These are phyloP conservation scores for Ryuthela nishihirai DNA, from an alignment of 2,888 invertebrate species.

Conservation along the genomic window DNA sequence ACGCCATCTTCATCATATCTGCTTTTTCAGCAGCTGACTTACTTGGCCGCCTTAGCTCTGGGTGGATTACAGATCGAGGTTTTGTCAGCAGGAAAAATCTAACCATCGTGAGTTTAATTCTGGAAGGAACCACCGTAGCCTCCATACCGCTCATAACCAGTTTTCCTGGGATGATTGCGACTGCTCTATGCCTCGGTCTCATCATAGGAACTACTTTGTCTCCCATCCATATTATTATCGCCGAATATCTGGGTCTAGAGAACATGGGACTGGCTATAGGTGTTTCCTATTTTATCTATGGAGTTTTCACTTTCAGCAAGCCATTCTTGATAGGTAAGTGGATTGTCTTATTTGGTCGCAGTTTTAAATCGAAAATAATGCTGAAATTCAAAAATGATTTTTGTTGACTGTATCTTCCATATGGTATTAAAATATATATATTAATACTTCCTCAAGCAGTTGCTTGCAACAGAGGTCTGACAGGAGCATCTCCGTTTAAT, in stretches of 20 bases:
- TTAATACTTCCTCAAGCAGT: too few species aligned
- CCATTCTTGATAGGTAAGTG: slow-evolving; percentile 22
- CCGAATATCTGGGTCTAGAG: slow-evolving; percentile 20
- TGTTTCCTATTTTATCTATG: slow-evolving; percentile 16
- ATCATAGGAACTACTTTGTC: neutral
- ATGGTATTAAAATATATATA: too few species aligned
- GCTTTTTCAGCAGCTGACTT: slow-evolving; percentile 22
- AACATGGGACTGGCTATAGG: slow-evolving; percentile 21
- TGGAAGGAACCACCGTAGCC: neutral
- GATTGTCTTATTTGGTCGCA: too few species aligned
- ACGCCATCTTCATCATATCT: slow-evolving; percentile 15
- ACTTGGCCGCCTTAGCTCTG: slow-evolving; percentile 24
- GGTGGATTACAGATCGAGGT: slow-evolving; percentile 13
- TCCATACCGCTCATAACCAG: neutral
- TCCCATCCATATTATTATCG: neutral
- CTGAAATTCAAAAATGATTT: too few species aligned
- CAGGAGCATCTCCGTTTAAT: too few species aligned
- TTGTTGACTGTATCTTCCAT: too few species aligned
- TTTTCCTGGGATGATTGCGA: neutral
- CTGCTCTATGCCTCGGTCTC: neutral
- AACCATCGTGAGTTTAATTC: neutral
- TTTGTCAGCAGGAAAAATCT: neutral
- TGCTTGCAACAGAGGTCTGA: too few species aligned
- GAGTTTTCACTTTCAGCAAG: slow-evolving; percentile 10
- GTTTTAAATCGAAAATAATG: too few species aligned